Conservation (phyloP, 2,888 invertebrate species). For the Xestia xanthographa region DNA sequence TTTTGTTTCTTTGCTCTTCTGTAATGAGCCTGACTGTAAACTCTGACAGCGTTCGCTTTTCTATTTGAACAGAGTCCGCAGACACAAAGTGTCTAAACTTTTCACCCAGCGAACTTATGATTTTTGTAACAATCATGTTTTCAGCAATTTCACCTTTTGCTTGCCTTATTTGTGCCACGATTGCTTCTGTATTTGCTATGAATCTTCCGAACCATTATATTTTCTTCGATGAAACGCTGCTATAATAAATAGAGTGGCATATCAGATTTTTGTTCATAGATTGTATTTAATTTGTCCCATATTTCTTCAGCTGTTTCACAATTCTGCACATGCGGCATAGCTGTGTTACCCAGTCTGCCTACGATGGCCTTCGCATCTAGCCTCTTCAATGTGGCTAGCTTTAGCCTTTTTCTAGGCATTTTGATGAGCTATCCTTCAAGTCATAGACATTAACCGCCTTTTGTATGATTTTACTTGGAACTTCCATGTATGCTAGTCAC, state of each 20-base stretch:
- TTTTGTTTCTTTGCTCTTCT: background rate
- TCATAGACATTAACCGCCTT: background rate
- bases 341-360: background rate
- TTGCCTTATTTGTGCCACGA: background rate
- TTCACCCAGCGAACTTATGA: background rate
- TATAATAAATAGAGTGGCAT: background rate
- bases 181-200: background rate
- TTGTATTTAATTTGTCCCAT: background rate
- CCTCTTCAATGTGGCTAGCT: background rate
- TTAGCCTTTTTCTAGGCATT: background rate
- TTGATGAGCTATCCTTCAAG: conserved; percentile 3
- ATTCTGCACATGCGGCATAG: background rate
- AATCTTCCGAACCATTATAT: background rate
- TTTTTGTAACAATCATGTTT: background rate
- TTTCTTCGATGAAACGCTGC: background rate
- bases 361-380: background rate
- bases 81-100: background rate
- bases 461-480: background rate
- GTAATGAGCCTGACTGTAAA: background rate
- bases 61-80: background rate
- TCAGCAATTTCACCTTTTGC: background rate
- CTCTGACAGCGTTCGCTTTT: background rate
- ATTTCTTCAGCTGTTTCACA: background rate
- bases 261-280: background rate
- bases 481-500: background rate